Evolutionary conservation across 1,140 invertebrate genomes (phyloP).

Genomic region (Popillia japonica): DNA sequence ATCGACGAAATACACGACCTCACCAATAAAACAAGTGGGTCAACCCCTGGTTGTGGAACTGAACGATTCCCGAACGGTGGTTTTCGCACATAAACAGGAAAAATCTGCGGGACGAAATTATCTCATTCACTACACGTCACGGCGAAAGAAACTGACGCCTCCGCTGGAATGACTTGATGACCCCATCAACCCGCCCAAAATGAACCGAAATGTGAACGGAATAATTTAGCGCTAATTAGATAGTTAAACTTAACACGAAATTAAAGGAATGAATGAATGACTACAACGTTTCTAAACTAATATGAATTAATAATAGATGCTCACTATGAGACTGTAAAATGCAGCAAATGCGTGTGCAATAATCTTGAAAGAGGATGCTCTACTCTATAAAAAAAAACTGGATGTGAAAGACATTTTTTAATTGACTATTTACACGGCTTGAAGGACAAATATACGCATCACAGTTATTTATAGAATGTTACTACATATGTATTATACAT

Average conservation of each 20-base stretch:
- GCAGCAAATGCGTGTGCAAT: not conserved
- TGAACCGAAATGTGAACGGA: not conserved
- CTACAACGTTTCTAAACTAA: not conserved
- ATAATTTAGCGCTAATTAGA: not conserved
- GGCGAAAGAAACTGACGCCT: not conserved
- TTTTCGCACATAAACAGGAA: not conserved
- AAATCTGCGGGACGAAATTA: not conserved
- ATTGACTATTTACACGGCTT: slow-evolving; percentile 21
- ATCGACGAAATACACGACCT: slow-evolving; percentile 28
- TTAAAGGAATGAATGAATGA: not conserved
- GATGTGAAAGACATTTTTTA: slow-evolving; percentile 30
- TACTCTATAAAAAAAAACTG: not conserved
- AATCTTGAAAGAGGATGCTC: slow-evolving; percentile 2
- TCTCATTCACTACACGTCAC: not conserved
- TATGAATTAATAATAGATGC: not conserved
- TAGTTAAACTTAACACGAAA: not conserved
- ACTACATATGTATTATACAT: slow-evolving; percentile 16
- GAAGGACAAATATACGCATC: slow-evolving; percentile 38
- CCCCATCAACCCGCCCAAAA: not conserved
- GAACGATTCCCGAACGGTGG: not conserved
- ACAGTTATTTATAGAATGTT: slow-evolving; percentile 39
- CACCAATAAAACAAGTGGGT: slow-evolving; percentile 33
- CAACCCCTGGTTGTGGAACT: slow-evolving; percentile 21
- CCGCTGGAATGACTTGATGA: slow-evolving; percentile 18
- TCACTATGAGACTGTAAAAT: not conserved